Base-by-base conservation (phyloP, 1,140 invertebrate species). In the Drosophila busckii region DNA sequence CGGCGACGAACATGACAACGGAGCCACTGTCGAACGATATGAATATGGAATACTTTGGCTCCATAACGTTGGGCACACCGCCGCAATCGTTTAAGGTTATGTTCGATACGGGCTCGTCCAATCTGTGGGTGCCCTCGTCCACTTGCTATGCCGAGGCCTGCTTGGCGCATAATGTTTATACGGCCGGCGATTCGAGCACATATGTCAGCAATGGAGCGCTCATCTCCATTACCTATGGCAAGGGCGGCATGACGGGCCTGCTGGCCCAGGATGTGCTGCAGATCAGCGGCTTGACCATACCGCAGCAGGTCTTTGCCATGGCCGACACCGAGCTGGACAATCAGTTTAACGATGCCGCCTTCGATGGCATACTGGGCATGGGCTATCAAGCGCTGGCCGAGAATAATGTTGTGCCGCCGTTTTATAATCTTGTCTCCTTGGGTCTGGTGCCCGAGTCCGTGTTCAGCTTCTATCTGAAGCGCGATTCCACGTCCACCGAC, bases 91-190 rank as follows among this genome's bases (percentile, higher is more conserved):
- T 99, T 88, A 94, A 92, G 70, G 97, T 99, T 31, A 92, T 99
- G 35, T 99, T 99, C 89, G 98, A 99, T 88, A 98, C 98, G 9
- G 98, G 98, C 35, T 99, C 97, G 2, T 97, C 97, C n/a, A 99
- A 99, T 88, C 90, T 99, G 20, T 99, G 98, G 98, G 93, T 99
- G 50, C 98, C 98, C 7, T 98, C 97, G 0, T 97, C 96, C 88
- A 93, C 96, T 84, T 98, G 97, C 86, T n/a, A n/a, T n/a, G n/a
- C 8, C 15, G 91, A 90, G 92, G 97, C 98, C 42, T 99, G 98
- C 88, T n/a, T 15, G 22, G 49, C 28, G 3, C 97, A 99, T 88
- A 93, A 95, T 3, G 48, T 23, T 15, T 99, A 99, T 88, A 93
- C 99, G 88, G 93, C 93, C 54, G 89, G 80, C 9, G 93, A 92